Evolutionary conservation across 1,140 invertebrate species (phyloP).

Genomic region (Heliothis virescens): DNA sequence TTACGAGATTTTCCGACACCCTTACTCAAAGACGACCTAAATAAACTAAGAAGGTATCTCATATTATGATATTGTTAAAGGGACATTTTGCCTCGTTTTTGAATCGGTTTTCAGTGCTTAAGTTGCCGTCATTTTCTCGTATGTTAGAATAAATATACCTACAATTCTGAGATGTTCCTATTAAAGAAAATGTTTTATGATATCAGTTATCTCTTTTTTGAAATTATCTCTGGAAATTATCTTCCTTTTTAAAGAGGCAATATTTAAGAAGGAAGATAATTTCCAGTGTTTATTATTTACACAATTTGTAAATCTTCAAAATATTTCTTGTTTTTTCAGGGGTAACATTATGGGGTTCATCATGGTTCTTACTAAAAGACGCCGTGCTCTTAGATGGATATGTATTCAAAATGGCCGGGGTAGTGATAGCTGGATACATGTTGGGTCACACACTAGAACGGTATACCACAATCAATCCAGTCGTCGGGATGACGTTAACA

Average conservation of each 20-base stretch:
- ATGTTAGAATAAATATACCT: neutral
- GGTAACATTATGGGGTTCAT: conserved; percentile 90
- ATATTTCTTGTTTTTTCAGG: conserved; percentile 76
- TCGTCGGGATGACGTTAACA: conserved; percentile 94
- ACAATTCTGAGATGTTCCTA: neutral
- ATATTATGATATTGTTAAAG: no score
- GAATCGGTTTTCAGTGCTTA: no score
- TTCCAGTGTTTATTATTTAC: no score
- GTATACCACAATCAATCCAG: conserved; percentile 91
- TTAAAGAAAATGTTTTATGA: neutral
- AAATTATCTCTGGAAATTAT: no score
- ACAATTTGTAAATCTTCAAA: neutral
- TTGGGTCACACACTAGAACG: conserved; percentile 91
- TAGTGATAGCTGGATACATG: conserved; percentile 91
- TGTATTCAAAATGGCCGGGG: conserved; percentile 91
- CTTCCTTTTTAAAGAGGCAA: no score
- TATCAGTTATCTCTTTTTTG: neutral
- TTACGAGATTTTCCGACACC: no score
- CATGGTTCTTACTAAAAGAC: conserved; percentile 90
- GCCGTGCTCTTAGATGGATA: conserved; percentile 91
- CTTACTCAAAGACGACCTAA: no score
- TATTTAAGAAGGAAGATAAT: no score
- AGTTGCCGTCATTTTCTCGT: no score
- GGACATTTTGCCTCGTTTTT: no score
- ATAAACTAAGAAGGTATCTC: no score